Percentiles rank a stretch among this genome's conserved stretches.
phyloP scores from a whole-genome alignment of 2,797 vertebrate species.

The Ptychadena robeensis region DNA sequence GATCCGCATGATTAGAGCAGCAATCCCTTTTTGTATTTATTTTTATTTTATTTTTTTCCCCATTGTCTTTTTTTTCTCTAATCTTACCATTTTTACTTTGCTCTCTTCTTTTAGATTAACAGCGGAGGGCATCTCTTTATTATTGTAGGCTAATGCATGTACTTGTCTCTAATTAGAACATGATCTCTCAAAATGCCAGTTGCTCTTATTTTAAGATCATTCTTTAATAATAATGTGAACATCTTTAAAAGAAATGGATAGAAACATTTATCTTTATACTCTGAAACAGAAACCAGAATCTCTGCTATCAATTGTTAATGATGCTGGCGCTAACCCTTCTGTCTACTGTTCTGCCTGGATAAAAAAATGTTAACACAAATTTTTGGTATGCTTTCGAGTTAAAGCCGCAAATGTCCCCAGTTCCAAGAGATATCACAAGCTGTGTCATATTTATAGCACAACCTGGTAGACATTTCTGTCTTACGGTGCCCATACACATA shows the following conservation, averaged over 20 bases:
- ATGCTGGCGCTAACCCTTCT: background rate
- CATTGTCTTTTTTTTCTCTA: background rate
- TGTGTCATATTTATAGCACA: background rate
- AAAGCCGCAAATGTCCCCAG: background rate
- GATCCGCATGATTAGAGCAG: background rate
- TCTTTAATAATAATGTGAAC: conserved; percentile 43
- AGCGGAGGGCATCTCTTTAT: conserved; percentile 28
- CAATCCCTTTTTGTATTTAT: background rate
- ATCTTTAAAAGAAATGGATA: conserved; percentile 25
- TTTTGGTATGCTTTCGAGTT: background rate
- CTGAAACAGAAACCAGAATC: conserved; percentile 12
- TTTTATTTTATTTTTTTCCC: too few relatives aligned
- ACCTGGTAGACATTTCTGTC: background rate
- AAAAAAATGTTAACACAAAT: background rate
- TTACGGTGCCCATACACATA: background rate
- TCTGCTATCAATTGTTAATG: conserved; percentile 30
- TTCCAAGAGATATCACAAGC: background rate
- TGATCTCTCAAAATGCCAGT: conserved; percentile 43
- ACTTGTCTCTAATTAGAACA: conserved; percentile 36
- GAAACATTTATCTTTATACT: conserved; percentile 29
- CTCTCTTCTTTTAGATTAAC: conserved; percentile 28
- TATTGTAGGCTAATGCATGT: conserved; percentile 24
- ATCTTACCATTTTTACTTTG: background rate
- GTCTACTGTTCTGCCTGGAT: background rate
- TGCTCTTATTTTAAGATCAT: conserved; percentile 44